A percentile compares a stretch with the other conserved stretches of the same genome.
Conservation (phyloP, 1,140 invertebrate species). For the Drosophila insularis region DNA sequence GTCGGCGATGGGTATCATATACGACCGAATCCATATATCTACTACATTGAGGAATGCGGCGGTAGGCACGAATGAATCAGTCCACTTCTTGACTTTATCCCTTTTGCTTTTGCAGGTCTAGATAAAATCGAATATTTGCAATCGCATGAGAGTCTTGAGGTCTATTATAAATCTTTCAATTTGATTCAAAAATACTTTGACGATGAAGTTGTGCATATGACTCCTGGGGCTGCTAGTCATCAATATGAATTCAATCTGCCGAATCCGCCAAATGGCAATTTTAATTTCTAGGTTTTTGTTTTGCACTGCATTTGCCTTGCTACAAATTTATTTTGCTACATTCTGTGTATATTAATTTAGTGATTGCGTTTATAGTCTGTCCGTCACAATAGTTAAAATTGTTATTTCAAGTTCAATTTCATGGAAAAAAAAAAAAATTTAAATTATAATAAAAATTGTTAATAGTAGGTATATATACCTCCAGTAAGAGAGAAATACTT, state of each 20-base stretch:
- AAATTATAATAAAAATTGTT: too few species aligned
- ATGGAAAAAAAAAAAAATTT: too few species aligned
- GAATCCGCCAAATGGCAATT: conserved; percentile 88
- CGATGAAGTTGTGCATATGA: conserved; percentile 92
- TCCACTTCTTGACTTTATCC: too few species aligned
- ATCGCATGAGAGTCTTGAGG: conserved; percentile 97
- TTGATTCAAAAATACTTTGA: conserved; percentile 98
- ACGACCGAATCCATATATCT: conserved; percentile 94
- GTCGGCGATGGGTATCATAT: conserved; percentile 91
- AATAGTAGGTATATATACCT: too few species aligned
- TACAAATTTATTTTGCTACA: neutral
- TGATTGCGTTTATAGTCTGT: too few species aligned
- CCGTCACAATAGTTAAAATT: too few species aligned
- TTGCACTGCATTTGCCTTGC: too few species aligned
- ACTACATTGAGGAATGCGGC: conserved; percentile 97
- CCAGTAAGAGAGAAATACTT: neutral
- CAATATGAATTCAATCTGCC: conserved; percentile 90
- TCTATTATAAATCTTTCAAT: conserved; percentile 98
- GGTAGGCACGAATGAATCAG: conserved; percentile 85
- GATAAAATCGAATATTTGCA: conserved; percentile 99
- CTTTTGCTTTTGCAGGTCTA: conserved; percentile 86
- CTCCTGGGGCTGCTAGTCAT: conserved; percentile 90
- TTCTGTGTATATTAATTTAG: neutral
- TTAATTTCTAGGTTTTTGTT: conserved; percentile 86
- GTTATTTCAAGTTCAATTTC: too few species aligned